Base-by-base conservation (phyloP, 2,113 vertebrate genomes). In the Sylvilagus bachmani region DNA sequence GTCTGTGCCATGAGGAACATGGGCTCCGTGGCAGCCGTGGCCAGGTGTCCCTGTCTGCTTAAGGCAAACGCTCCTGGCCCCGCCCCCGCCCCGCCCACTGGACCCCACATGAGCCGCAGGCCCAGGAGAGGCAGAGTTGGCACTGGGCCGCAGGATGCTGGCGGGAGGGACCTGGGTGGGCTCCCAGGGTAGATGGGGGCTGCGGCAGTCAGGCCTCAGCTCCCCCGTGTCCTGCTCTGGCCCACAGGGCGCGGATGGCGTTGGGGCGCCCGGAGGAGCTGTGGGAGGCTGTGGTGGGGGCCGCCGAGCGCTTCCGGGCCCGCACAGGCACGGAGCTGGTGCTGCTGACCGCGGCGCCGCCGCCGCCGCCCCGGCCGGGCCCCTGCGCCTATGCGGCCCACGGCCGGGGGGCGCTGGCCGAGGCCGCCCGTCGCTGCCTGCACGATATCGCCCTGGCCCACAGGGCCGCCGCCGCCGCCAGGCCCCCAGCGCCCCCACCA, bases 371-470 rank as follows among this genome's bases (percentile, higher is more conserved):
- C 61, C 96, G 97, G 16, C 97, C 96, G 0, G 97, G 97, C 2
- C 98, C 99, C 58, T 99, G 98, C 71, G 97, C 97, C 73, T 99
- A 99, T 9, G 98, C 95, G 0, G 98, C 99, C 5, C 99, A 99
- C 79, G 99, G 99, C 17, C 98, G 98, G 0, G 99, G 99, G 1
- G 98, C 99, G 5, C 98, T 99, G 95, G 99, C 99, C 0, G 99
- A 99, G 74, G 99, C 99, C 0, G 98, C 99, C 0, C 98, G 98
- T 19, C 98, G 98, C 93, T 99, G 99, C 97, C 94, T 99, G 92
- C 99, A 99, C 1, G 99, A 99, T 97, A 99, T 99, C 8, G 98
- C 99, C 3, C 98, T 99, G 95, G 98, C 99, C 44, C 99, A 99
- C 97, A 98, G 99, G 91, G 99, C 98, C 0, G 99, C 99, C 0